Evolutionary conservation across 2,113 vertebrate genomes (phyloP).

Genomic region (Leptobrachium ailaonicum): DNA sequence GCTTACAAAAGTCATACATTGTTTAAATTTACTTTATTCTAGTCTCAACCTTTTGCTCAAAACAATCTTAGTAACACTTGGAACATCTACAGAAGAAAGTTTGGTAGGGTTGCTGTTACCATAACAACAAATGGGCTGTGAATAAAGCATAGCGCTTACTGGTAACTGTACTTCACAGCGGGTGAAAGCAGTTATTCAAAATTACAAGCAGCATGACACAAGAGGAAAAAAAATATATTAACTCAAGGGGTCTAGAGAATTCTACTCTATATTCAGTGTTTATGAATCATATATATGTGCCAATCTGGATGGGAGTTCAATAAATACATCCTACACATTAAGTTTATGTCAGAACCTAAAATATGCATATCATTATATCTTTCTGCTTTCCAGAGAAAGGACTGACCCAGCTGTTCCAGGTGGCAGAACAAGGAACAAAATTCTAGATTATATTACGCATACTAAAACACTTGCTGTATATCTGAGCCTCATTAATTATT

Average conservation of each 20-base stretch:
- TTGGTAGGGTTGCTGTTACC: conserved; percentile 72
- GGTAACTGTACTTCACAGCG: conserved; percentile 64
- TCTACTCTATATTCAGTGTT: conserved; percentile 63
- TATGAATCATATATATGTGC: conserved; percentile 64
- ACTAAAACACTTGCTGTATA: no score
- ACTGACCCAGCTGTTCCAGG: conserved; percentile 24
- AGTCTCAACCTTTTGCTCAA: conserved; percentile 50
- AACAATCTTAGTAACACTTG: conserved; percentile 64
- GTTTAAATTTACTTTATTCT: conserved; percentile 55
- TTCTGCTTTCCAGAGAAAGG: conserved; percentile 14
- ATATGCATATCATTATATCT: conserved; percentile 34
- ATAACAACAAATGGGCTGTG: conserved; percentile 76
- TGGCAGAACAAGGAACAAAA: conserved; percentile 5
- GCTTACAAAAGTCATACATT: conserved; percentile 48
- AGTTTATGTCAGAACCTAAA: conserved; percentile 47
- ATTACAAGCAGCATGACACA: conserved; percentile 61
- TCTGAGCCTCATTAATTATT: no score
- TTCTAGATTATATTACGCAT: no score
- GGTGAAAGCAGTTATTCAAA: conserved; percentile 72
- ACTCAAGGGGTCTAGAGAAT: conserved; percentile 57
- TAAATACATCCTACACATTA: conserved; percentile 40
- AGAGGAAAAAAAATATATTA: conserved; percentile 65
- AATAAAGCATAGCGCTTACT: conserved; percentile 67
- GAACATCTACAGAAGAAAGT: conserved; percentile 62
- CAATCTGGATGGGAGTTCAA: conserved; percentile 48